Percentiles rank a stretch among this genome's conserved stretches.
phyloP scores from a whole-genome alignment of 2,888 invertebrate species.

The Psylliodes chrysocephalus region DNA sequence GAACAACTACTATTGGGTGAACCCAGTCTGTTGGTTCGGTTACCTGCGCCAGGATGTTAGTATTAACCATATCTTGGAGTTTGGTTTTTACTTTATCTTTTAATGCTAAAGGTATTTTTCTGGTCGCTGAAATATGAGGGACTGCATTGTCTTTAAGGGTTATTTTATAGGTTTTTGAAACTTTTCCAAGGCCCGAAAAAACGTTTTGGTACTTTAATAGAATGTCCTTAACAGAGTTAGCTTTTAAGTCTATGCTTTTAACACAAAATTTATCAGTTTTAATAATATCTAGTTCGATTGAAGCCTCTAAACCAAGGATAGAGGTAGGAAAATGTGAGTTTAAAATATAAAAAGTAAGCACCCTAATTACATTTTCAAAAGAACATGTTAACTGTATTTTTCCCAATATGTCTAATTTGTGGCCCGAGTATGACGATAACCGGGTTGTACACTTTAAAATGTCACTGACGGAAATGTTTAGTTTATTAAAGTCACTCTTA shows the following conservation, averaged over 20 bases:
- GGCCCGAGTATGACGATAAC: slow-evolving; percentile 25
- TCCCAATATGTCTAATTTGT: slow-evolving; percentile 6
- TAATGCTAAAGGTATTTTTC: slow-evolving; percentile 34
- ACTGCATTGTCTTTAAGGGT: slow-evolving; percentile 26
- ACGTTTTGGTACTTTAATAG: not conserved
- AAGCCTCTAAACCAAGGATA: not conserved
- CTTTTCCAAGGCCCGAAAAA: slow-evolving; percentile 33
- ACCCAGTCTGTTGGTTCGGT: too few relatives aligned
- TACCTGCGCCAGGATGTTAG: slow-evolving; percentile 15
- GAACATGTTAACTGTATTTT: not conserved
- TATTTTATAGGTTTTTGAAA: slow-evolving; percentile 23
- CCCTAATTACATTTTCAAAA: not conserved
- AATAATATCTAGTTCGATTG: not conserved
- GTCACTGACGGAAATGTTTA: not conserved
- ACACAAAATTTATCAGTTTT: not conserved
- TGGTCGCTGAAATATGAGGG: slow-evolving; percentile 21
- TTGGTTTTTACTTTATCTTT: slow-evolving; percentile 31
- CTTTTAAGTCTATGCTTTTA: not conserved
- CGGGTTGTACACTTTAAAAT: slow-evolving; percentile 3
- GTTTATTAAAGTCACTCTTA: slow-evolving; percentile 10
- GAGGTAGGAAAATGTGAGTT: not conserved
- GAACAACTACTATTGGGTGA: not conserved
- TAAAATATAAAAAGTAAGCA: slow-evolving; percentile 1
- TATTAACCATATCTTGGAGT: slow-evolving; percentile 15
- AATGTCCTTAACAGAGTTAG: not conserved